Evolutionary conservation across 2,888 invertebrate genomes (phyloP).

Genomic region (Lochmaea crataegi): DNA sequence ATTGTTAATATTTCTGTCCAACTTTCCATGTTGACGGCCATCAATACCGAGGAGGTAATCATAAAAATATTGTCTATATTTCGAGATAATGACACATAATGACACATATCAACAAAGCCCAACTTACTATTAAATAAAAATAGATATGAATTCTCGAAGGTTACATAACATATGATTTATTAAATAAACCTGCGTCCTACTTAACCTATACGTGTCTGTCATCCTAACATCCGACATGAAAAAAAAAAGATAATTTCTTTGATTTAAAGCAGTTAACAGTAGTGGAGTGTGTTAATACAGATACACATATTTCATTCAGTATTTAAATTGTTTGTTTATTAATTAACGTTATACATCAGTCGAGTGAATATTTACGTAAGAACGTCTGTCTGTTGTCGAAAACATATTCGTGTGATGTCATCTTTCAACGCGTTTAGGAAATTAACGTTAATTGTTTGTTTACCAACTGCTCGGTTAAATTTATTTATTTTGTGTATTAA

Average conservation of each 20-base stretch:
- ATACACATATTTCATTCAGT: neutral
- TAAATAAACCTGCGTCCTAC: too few relatives aligned
- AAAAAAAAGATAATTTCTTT: neutral
- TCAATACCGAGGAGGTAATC: too few relatives aligned
- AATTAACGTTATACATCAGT: neutral
- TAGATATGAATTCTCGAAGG: too few relatives aligned
- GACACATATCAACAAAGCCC: too few relatives aligned
- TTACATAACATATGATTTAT: too few relatives aligned
- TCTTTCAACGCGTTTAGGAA: neutral
- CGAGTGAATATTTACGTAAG: neutral
- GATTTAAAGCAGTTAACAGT: neutral
- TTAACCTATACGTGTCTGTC: neutral
- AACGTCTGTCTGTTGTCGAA: neutral
- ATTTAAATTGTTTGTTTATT: neutral
- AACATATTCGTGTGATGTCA: neutral
- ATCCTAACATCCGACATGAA: neutral
- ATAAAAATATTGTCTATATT: too few relatives aligned
- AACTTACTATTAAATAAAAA: too few relatives aligned
- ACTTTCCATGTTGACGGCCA: too few relatives aligned
- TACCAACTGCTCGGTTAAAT: neutral
- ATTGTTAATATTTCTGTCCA: too few relatives aligned
- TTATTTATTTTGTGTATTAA: neutral
- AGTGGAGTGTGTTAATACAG: neutral
- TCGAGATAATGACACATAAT: too few relatives aligned
- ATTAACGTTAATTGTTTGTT: neutral